A percentile compares a stretch with the other conserved stretches of the same genome.
Conservation (phyloP, 1,140 invertebrate species). For the Pseudachorutes palmiensis region DNA sequence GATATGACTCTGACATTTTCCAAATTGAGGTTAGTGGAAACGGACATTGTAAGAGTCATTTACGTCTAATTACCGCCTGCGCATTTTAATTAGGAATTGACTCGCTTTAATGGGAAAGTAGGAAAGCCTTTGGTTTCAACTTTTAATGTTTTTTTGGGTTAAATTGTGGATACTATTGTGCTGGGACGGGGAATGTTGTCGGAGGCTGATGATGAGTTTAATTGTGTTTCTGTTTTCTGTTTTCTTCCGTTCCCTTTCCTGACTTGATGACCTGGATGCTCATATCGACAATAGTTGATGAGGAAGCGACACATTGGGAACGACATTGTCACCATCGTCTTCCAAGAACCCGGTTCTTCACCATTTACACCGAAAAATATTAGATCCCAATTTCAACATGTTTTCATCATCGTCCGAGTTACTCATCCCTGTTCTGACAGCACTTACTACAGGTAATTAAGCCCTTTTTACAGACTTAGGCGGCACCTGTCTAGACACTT, state of each 20-base stretch:
- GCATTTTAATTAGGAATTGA: too few species aligned
- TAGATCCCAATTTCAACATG: constrained; percentile 92
- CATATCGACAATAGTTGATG: constrained; percentile 56
- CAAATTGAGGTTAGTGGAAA: too few species aligned
- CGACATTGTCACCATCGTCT: constrained; percentile 92
- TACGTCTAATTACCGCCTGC: too few species aligned
- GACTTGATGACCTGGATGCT: constrained; percentile 10
- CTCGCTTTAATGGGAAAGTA: too few species aligned
- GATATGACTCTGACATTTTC: too few species aligned
- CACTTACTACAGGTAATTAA: constrained; percentile 69
- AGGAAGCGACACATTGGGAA: constrained; percentile 88
- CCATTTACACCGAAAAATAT: constrained; percentile 89
- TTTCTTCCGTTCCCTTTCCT: constrained; percentile 2
- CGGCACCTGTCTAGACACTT: too few species aligned
- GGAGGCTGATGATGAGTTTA: constrained; percentile 6
- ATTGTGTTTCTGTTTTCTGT: constrained; percentile 21
- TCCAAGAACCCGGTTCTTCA: constrained; percentile 88
- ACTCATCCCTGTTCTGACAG: constrained; percentile 85
- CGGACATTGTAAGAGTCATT: too few species aligned
- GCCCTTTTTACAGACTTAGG: too few species aligned
- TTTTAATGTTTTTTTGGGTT: too few species aligned
- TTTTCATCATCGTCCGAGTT: constrained; percentile 87
- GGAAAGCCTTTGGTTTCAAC: too few species aligned
- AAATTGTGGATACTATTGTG: too few species aligned
- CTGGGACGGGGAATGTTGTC: too few species aligned